These are phyloP conservation scores for Corythornis cristatus DNA, from an alignment of 2,113 vertebrate species.

Conservation along the genomic window DNA sequence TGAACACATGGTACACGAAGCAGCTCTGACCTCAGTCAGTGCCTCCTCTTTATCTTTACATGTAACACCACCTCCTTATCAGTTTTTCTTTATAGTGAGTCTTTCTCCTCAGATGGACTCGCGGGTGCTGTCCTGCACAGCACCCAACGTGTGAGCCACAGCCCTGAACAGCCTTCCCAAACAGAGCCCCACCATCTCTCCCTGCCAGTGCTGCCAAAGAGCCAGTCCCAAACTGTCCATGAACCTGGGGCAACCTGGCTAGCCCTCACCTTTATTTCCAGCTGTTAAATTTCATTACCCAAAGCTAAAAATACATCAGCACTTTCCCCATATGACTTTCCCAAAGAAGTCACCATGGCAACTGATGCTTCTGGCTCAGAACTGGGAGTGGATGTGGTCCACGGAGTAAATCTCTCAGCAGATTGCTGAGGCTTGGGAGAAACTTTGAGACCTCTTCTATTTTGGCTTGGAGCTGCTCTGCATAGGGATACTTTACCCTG, in stretches of 20 bases:
- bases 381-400: not conserved
- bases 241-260: not conserved
- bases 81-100: not conserved
- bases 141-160: not conserved
- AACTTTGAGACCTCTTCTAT: not conserved
- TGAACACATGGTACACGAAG: constrained; percentile 14
- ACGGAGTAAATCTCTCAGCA: not conserved
- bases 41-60: not conserved
- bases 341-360: constrained; percentile 31
- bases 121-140: not conserved
- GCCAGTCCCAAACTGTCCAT: not conserved
- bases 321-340: constrained; percentile 39
- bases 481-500: not conserved
- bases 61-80: not conserved
- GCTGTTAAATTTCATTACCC: constrained; percentile 31
- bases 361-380: constrained; percentile 43
- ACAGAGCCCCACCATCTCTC: not conserved
- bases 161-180: not conserved
- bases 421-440: not conserved
- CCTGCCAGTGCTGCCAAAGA: not conserved
- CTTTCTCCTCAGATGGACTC: not conserved
- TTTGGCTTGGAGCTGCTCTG: not conserved
- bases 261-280: constrained; percentile 36
- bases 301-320: constrained; percentile 59
- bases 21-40: not conserved